Evolutionary conservation across 1,140 invertebrate genomes (phyloP).

Genomic region (Lepidostoma basale): DNA sequence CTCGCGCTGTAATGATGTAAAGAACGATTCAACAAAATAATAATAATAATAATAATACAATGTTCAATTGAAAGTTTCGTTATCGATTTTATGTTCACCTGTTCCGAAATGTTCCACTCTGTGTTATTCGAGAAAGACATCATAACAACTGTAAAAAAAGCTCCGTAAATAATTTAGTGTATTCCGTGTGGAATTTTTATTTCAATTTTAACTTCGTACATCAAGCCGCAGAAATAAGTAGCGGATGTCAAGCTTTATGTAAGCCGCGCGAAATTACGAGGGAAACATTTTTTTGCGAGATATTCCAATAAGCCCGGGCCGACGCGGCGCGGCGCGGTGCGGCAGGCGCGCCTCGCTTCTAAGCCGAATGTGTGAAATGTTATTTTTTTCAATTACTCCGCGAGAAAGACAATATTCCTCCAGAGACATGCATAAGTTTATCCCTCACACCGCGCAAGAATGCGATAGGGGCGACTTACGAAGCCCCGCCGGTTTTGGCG

Average conservation of each 20-base stretch:
- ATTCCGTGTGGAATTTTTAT: too few species aligned
- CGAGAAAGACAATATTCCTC: slow-evolving; percentile 7
- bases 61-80: too few species aligned
- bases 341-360: background rate
- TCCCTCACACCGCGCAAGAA: background rate
- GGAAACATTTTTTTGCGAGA: background rate
- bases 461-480: too few species aligned
- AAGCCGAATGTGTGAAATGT: slow-evolving; percentile 13
- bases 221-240: background rate
- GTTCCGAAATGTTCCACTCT: too few species aligned
- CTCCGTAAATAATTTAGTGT: too few species aligned
- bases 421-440: slow-evolving; percentile 12
- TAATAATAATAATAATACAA: too few species aligned
- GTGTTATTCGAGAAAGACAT: too few species aligned
- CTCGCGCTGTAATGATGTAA: too few species aligned
- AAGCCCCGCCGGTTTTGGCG: too few species aligned
- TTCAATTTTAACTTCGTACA: background rate
- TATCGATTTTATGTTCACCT: too few species aligned
- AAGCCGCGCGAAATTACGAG: background rate
- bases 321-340: background rate
- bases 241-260: background rate
- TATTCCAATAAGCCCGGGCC: slow-evolving; percentile 9
- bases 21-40: too few species aligned
- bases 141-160: too few species aligned
- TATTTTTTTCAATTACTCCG: slow-evolving; percentile 21